Base-by-base conservation (phyloP, 2,797 vertebrate genomes). In the Delichon dasypus region DNA sequence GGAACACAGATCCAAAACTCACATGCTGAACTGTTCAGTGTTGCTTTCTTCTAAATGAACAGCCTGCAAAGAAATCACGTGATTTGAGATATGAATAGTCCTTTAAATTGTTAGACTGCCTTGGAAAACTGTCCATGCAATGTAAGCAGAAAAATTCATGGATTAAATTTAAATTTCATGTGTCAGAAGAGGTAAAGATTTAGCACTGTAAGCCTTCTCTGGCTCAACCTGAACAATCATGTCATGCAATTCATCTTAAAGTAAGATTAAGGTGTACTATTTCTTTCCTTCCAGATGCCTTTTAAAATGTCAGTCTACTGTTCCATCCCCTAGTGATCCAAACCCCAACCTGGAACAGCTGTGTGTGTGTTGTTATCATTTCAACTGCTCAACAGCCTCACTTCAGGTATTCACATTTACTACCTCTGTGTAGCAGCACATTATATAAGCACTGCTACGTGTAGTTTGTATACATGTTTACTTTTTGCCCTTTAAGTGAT, bases 1-100 rank as follows among this genome's bases (percentile, higher is more conserved):
- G 96, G 95, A 94, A 47, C 55, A 88, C 84, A 85, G 82, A 85
- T 80, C 76, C 38, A 93, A 85, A 86, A 93, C 26, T 85, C 81
- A 77, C 57, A 42, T 74, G 88, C 48, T 96, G 85, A 95, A 82
- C 53, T 64, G 36, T 93, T 98, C 95, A 99, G 95, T 98, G 98
- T 91, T 98, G 98, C 96, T 99, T 99, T 96, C 98, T 98, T 97
- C 98, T 98, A 97, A 99, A 99, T 55, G 98, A 99, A 81, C 99
- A 99, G 87, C 99, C 99, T 99, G 97, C 54, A 97, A 97, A 97
- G 48, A 88, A 97, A 98, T 80, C 58, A 92, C 7, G 25, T 50
- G 60, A 50, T 4, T 12, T 77, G 57, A 91, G 84, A 87, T 73
- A 12, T 26, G 16, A 85, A 38, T 13, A 74, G 54, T 71, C 54